Evolutionary conservation across 1,140 invertebrate species (phyloP).

Genomic region (Drosophila insularis): DNA sequence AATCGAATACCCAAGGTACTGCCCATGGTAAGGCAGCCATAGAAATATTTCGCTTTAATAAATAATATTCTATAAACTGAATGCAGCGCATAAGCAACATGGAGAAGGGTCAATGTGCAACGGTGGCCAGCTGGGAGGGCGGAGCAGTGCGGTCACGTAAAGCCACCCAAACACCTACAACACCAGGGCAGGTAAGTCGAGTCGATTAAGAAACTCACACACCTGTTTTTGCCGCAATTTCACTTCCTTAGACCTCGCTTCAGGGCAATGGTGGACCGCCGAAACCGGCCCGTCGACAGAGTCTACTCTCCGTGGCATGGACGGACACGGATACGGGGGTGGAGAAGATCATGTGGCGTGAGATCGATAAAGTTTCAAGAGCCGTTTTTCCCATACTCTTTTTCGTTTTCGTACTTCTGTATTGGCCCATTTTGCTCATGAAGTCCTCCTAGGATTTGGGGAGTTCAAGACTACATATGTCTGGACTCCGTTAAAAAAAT

Average conservation of each 20-base stretch:
- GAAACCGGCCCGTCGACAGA: slow-evolving; percentile 75
- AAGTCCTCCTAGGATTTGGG: slow-evolving; percentile 84
- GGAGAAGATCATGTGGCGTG: slow-evolving; percentile 86
- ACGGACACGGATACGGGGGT: slow-evolving; percentile 86
- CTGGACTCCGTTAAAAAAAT: slow-evolving; percentile 81
- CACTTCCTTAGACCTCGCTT: slow-evolving; percentile 65
- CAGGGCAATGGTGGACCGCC: slow-evolving; percentile 81
- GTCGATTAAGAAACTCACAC: slow-evolving; percentile 31
- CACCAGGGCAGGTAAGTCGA: slow-evolving; percentile 77
- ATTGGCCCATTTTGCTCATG: slow-evolving; percentile 89
- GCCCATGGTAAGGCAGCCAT: slow-evolving; percentile 84
- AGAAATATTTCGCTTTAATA: slow-evolving; percentile 58
- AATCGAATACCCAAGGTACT: slow-evolving; percentile 85
- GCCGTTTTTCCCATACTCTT: slow-evolving; percentile 89
- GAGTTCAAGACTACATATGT: slow-evolving; percentile 76
- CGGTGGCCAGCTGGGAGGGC: slow-evolving; percentile 86
- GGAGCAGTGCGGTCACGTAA: slow-evolving; percentile 85
- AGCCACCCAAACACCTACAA: slow-evolving; percentile 83
- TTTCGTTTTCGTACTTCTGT: slow-evolving; percentile 88
- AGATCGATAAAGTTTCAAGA: slow-evolving; percentile 87
- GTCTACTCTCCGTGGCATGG: slow-evolving; percentile 84
- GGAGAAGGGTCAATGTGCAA: slow-evolving; percentile 86
- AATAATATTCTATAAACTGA: slow-evolving; percentile 51
- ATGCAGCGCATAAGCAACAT: slow-evolving; percentile 85
- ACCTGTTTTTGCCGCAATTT: slow-evolving; percentile 39